phyloP scores from a whole-genome alignment of 2,888 invertebrate species.

The Ochropleura plecta region DNA sequence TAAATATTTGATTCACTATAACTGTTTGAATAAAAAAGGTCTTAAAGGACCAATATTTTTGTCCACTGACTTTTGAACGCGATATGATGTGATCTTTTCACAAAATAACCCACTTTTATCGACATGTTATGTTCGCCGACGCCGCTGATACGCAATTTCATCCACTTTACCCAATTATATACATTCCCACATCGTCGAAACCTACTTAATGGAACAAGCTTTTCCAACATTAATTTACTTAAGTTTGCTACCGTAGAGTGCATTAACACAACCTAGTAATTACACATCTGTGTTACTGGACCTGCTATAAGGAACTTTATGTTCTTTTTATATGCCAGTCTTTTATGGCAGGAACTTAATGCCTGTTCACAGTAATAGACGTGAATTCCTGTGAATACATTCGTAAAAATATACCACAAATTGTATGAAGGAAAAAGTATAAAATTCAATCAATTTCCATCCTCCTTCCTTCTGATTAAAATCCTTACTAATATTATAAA shows the following conservation, averaged over 20 bases:
- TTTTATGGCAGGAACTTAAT: constrained; percentile 21
- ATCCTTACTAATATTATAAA: too few relatives aligned
- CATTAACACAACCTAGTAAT: constrained; percentile 46
- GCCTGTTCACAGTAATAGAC: constrained; percentile 3
- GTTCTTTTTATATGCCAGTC: constrained; percentile 34
- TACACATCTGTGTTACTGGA: constrained; percentile 30
- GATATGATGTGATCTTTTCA: constrained; percentile 16
- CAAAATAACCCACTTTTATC: constrained; percentile 29
- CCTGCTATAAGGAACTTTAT: constrained; percentile 28
- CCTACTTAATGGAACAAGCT: constrained; percentile 34
- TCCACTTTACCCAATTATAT: constrained; percentile 56
- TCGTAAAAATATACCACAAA: too few relatives aligned
- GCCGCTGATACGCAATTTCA: constrained; percentile 32
- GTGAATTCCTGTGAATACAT: not conserved
- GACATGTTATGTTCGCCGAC: constrained; percentile 10
- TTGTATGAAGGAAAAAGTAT: too few relatives aligned
- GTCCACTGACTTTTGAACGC: not conserved
- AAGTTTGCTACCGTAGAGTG: constrained; percentile 30
- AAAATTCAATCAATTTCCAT: too few relatives aligned
- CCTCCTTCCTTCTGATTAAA: too few relatives aligned
- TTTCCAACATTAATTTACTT: constrained; percentile 25
- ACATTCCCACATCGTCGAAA: constrained; percentile 36
- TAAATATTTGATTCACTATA: not conserved
- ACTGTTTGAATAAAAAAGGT: not conserved
- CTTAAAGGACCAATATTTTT: not conserved